Percentiles rank a stretch among this genome's conserved stretches.
These are phyloP conservation scores for Bombyx huttoni DNA, from an alignment of 2,888 invertebrate genomes.

Conservation along the genomic window DNA sequence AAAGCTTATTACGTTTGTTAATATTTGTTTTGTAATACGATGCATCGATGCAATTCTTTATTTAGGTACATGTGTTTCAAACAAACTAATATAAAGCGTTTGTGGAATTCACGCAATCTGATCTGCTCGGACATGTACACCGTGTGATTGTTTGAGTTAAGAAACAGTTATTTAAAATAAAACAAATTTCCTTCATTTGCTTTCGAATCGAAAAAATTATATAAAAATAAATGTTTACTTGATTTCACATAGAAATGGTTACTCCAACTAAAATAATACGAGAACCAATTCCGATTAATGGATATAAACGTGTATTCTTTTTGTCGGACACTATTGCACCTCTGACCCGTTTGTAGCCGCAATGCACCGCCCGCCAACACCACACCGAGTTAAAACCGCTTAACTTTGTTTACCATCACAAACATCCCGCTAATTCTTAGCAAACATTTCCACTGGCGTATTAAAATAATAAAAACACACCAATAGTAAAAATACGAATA, in stretches of 20 bases:
- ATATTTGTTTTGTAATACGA: background rate
- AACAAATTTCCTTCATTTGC: background rate
- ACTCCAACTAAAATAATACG: no score
- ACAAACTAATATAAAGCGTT: background rate
- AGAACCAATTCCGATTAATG: background rate
- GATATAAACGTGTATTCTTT: background rate
- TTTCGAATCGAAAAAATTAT: background rate
- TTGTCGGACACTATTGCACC: constrained; percentile 39
- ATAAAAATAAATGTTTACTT: background rate
- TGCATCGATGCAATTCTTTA: background rate
- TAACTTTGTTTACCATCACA: constrained; percentile 37
- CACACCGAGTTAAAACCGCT: constrained; percentile 26
- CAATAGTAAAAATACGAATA: background rate
- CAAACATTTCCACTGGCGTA: constrained; percentile 11
- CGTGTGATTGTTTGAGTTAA: no score
- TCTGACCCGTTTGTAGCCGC: constrained; percentile 39
- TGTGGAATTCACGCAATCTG: background rate
- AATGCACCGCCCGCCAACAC: constrained; percentile 51
- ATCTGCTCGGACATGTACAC: background rate
- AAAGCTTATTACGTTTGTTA: background rate
- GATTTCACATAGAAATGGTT: no score
- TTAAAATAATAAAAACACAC: constrained; percentile 8
- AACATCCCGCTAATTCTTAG: constrained; percentile 24
- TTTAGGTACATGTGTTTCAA: background rate
- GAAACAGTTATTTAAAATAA: no score